Conservation (phyloP, 2,888 invertebrate genomes). For the Drosophila greeni region DNA sequence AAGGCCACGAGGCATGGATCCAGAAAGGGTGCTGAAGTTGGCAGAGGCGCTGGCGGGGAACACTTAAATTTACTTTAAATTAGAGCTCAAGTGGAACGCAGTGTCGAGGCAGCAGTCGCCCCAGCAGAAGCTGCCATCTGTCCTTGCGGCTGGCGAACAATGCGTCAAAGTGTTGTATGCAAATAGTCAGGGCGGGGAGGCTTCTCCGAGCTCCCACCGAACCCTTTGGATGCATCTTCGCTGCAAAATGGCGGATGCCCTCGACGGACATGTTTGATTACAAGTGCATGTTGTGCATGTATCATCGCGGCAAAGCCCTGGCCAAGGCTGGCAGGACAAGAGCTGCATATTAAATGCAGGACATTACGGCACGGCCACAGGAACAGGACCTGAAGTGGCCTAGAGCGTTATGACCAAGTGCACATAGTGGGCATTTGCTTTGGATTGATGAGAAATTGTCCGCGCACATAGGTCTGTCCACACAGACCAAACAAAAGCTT, state of each 20-base stretch:
- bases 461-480: no score
- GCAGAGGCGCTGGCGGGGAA: neutral
- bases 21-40: neutral
- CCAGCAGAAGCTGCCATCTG: conserved; percentile 41
- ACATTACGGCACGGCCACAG: conserved; percentile 2
- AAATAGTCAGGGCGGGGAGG: conserved; percentile 1
- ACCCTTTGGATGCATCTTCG: conserved; percentile 14
- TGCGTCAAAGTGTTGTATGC: conserved; percentile 61
- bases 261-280: conserved; percentile 66
- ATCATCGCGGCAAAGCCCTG: conserved; percentile 46
- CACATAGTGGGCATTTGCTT: neutral
- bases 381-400: neutral
- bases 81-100: conserved; percentile 48
- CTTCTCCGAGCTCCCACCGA: neutral
- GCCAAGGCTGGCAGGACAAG: conserved; percentile 58
- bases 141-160: conserved; percentile 47
- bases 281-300: conserved; percentile 64
- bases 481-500: no score
- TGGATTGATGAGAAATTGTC: neutral
- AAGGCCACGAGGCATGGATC: neutral
- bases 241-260: conserved; percentile 47
- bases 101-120: conserved; percentile 28
- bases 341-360: conserved; percentile 57
- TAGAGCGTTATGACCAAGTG: neutral
- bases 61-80: conserved; percentile 18